These are phyloP conservation scores for Eurystomus gularis DNA, from an alignment of 2,113 vertebrate genomes.

Conservation along the genomic window DNA sequence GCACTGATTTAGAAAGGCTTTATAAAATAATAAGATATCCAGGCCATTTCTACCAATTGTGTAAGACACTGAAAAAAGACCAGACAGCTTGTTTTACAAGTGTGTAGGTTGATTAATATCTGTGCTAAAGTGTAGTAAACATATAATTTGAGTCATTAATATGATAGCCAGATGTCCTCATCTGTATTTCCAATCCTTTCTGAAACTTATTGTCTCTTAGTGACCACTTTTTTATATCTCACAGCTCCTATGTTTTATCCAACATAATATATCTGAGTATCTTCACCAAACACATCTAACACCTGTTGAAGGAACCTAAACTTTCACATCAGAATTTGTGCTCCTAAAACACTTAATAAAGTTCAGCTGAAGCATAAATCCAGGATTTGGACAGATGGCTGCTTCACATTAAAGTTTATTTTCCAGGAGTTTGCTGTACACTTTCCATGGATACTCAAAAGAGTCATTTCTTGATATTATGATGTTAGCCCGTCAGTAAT, in stretches of 20 bases:
- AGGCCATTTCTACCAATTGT: not conserved
- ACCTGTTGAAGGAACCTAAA: not conserved
- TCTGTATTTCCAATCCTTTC: not conserved
- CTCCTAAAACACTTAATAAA: not conserved
- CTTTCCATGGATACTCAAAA: slow-evolving; percentile 58
- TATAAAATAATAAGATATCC: not conserved
- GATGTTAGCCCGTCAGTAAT: slow-evolving; percentile 22
- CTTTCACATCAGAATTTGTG: not conserved
- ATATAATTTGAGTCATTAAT: not conserved
- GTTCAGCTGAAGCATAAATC: slow-evolving; percentile 10
- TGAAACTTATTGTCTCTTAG: not conserved
- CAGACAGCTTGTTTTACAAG: not conserved
- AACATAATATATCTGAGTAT: not conserved
- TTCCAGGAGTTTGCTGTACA: slow-evolving; percentile 29
- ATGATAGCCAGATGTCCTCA: not conserved
- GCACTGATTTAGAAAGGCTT: not conserved
- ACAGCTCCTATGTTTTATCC: not conserved
- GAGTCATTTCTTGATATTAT: slow-evolving; percentile 40
- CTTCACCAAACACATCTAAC: not conserved
- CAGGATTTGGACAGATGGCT: not conserved
- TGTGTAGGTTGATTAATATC: not conserved
- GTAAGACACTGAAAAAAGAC: not conserved
- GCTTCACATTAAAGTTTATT: slow-evolving; percentile 17
- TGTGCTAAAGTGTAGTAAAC: not conserved
- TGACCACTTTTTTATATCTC: not conserved